phyloP scores from a whole-genome alignment of 2,113 vertebrate genomes.

The Muscicapa adusta region DNA sequence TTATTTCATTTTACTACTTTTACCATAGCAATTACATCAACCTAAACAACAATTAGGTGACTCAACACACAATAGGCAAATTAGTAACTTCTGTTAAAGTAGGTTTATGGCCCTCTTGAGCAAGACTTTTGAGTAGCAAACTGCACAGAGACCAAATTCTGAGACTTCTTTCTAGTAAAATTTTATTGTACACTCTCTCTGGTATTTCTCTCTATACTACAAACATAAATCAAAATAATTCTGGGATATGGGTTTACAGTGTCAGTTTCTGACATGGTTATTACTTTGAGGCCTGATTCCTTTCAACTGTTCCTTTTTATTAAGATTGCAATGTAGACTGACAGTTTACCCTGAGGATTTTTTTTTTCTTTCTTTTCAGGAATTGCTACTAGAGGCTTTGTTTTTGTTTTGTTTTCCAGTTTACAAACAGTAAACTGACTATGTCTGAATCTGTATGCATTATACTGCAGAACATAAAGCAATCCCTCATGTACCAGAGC shows the following conservation, averaged over 20 bases:
- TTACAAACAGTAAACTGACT: conserved; percentile 41
- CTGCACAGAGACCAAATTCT: conserved; percentile 41
- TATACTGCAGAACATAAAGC: neutral
- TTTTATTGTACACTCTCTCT: conserved; percentile 15
- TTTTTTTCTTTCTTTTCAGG: neutral
- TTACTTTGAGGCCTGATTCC: conserved; percentile 38
- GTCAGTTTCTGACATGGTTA: conserved; percentile 15
- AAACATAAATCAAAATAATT: conserved; percentile 70
- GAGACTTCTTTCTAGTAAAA: conserved; percentile 23
- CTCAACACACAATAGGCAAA: conserved; percentile 66
- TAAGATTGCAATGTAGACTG: conserved; percentile 53
- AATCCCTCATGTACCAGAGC: neutral
- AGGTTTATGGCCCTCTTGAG: conserved; percentile 64
- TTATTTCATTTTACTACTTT: conserved; percentile 41
- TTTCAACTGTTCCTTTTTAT: conserved; percentile 46
- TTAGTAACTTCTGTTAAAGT: conserved; percentile 69
- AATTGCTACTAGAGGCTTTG: neutral
- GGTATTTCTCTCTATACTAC: conserved; percentile 34
- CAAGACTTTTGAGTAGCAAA: conserved; percentile 41
- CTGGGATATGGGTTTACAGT: conserved; percentile 35
- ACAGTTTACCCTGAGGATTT: conserved; percentile 22
- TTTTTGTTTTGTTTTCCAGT: neutral
- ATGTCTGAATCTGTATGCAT: neutral
- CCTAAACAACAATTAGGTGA: conserved; percentile 74
- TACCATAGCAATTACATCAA: conserved; percentile 58